A percentile compares a stretch with the other conserved stretches of the same genome.
Evolutionary conservation across 2,888 invertebrate species (phyloP).

Genomic region (Ochropleura leucogaster): DNA sequence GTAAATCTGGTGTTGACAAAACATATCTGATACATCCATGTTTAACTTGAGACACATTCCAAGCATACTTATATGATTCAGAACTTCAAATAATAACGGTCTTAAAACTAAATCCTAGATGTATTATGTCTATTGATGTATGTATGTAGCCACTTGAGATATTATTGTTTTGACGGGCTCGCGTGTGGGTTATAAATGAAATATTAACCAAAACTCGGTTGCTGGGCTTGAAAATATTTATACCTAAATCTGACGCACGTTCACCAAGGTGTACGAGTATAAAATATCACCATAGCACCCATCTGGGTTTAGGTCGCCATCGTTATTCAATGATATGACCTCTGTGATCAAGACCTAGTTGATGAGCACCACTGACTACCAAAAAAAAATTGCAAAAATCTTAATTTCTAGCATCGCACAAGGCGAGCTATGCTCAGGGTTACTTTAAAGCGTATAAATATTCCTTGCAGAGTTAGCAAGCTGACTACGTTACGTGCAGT

Average conservation of each 20-base stretch:
- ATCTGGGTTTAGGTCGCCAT: background rate
- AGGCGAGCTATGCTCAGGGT: background rate
- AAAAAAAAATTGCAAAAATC: background rate
- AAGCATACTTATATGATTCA: constrained; percentile 46
- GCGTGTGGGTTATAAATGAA: constrained; percentile 27
- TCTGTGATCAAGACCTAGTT: background rate
- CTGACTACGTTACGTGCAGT: background rate
- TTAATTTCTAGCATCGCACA: background rate
- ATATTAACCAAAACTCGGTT: constrained; percentile 22
- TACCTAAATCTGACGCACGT: constrained; percentile 19
- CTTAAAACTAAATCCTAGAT: constrained; percentile 9
- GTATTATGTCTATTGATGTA: constrained; percentile 5
- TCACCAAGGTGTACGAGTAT: background rate
- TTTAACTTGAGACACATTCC: background rate
- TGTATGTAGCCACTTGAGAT: constrained; percentile 17
- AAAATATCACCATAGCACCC: background rate
- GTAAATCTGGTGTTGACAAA: background rate
- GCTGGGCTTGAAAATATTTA: constrained; percentile 27
- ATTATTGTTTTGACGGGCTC: constrained; percentile 35
- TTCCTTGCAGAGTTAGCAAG: background rate
- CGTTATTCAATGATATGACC: background rate
- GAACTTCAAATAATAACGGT: constrained; percentile 28
- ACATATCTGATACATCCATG: constrained; percentile 9
- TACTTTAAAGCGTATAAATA: background rate
- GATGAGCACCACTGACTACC: background rate